Evolutionary conservation across 2,888 invertebrate species (phyloP).

Genomic region (Tanypteryx hageni): DNA sequence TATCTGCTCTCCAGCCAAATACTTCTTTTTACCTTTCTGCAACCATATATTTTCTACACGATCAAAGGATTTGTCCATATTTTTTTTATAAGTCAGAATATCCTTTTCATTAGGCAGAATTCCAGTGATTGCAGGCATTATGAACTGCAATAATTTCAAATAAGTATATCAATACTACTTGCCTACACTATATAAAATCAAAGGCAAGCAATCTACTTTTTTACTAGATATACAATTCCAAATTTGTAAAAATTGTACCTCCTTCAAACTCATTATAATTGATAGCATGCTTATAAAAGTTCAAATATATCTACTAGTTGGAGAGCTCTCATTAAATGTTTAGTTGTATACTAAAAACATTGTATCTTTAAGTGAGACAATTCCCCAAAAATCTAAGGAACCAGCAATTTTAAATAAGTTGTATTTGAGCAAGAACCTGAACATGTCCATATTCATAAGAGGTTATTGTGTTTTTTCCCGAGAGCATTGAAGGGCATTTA

Average conservation of each 20-base stretch:
- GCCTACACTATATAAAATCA: background rate
- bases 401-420: too few species aligned
- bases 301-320: too few species aligned
- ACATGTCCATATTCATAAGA: too few species aligned
- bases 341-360: too few species aligned
- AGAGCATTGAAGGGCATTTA: too few species aligned
- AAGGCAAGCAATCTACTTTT: background rate
- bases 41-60: slow-evolving; percentile 73
- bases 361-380: too few species aligned
- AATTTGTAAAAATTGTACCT: background rate
- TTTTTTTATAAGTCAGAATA: slow-evolving; percentile 69
- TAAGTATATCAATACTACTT: background rate
- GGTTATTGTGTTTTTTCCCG: too few species aligned
- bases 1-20: slow-evolving; percentile 72
- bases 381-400: too few species aligned
- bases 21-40: slow-evolving; percentile 68
- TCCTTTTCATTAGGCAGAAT: slow-evolving; percentile 71
- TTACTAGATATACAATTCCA: background rate
- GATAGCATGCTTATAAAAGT: too few species aligned
- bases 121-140: slow-evolving; percentile 72
- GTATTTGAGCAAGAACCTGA: too few species aligned
- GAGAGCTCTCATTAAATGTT: too few species aligned
- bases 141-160: slow-evolving; percentile 69
- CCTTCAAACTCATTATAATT: too few species aligned
- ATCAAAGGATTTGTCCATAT: slow-evolving; percentile 71